Percentiles rank a stretch among this genome's conserved stretches.
Evolutionary conservation across 2,888 invertebrate genomes (phyloP).

Genomic region (Euspilapteryx auroguttella): DNA sequence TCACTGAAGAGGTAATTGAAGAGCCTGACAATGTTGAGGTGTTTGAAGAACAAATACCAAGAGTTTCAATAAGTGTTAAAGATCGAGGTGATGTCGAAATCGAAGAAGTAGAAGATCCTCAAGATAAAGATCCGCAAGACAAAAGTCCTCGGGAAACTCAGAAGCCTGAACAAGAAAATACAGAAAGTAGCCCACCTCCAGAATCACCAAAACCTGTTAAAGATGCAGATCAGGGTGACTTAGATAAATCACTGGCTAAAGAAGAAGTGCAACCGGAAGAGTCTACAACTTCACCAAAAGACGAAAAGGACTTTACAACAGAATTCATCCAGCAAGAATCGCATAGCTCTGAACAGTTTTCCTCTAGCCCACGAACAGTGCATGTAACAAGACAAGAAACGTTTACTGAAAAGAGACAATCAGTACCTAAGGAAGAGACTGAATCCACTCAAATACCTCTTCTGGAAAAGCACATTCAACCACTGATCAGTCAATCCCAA

Average conservation of each 20-base stretch:
- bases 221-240: too few species aligned
- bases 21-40: conserved; percentile 80
- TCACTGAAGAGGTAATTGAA: conserved; percentile 81
- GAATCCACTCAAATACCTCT: neutral
- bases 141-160: conserved; percentile 1
- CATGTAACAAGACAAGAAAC: too few species aligned
- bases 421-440: neutral
- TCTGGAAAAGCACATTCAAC: neutral
- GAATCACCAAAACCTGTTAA: too few species aligned
- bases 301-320: conserved; percentile 17
- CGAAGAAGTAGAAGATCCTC: conserved; percentile 23
- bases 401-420: too few species aligned
- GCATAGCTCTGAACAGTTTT: neutral
- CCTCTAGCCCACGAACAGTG: neutral
- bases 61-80: conserved; percentile 68
- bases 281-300: conserved; percentile 10
- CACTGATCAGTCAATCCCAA: neutral
- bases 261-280: neutral
- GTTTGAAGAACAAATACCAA: conserved; percentile 70
- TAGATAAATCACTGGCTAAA: neutral
- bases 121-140: conserved; percentile 14
- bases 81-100: conserved; percentile 54
- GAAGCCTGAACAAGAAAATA: neutral
- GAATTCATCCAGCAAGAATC: conserved; percentile 26
- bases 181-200: too few species aligned